Evolutionary conservation across 2,113 vertebrate species (phyloP).

Genomic region (Romanogobio albipinnatus): DNA sequence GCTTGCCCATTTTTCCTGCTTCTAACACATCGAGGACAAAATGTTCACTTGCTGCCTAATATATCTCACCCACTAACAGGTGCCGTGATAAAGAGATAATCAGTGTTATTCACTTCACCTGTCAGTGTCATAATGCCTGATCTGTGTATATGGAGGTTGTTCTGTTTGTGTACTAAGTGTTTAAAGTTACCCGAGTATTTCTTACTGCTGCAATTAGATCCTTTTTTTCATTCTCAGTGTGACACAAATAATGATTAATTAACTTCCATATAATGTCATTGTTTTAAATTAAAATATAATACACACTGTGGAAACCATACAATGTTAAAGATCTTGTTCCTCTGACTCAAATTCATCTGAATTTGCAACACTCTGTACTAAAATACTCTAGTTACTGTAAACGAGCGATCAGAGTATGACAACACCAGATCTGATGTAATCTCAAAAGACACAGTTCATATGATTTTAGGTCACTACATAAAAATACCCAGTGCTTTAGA

Average conservation of each 20-base stretch:
- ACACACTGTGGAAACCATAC: background rate
- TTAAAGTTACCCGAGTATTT: too few relatives aligned
- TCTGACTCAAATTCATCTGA: background rate
- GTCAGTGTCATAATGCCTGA: too few relatives aligned
- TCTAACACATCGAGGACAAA: too few relatives aligned
- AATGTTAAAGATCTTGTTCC: background rate
- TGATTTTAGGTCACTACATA: background rate
- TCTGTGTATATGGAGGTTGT: too few relatives aligned
- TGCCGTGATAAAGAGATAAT: too few relatives aligned
- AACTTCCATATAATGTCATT: background rate
- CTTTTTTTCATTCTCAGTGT: too few relatives aligned
- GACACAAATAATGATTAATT: background rate
- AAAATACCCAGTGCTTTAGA: background rate
- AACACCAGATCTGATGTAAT: conserved; percentile 3
- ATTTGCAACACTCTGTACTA: background rate
- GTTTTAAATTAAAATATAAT: background rate
- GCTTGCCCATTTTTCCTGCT: too few relatives aligned
- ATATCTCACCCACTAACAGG: too few relatives aligned
- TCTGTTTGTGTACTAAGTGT: too few relatives aligned
- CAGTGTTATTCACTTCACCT: too few relatives aligned
- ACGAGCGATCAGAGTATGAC: background rate
- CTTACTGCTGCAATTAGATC: too few relatives aligned
- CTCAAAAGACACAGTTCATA: conserved; percentile 11
- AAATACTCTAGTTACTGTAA: background rate
- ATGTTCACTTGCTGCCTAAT: too few relatives aligned